Evolutionary conservation across 1,140 invertebrate species (phyloP).

Genomic region (Telenomus remus): DNA sequence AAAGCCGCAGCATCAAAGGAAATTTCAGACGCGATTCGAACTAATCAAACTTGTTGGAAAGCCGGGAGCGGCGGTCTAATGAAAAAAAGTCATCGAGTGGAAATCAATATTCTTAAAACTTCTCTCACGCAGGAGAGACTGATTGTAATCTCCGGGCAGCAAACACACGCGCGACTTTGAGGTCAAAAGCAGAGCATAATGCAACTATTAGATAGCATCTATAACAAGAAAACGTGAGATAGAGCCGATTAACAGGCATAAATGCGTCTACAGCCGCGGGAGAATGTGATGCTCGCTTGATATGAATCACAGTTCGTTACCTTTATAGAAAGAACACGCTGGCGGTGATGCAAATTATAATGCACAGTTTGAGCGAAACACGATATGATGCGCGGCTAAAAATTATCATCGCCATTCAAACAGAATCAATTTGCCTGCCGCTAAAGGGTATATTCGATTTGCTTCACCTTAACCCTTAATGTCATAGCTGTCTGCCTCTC

Average conservation of each 20-base stretch:
- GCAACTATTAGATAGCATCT: slow-evolving; percentile 51
- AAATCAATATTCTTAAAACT: slow-evolving; percentile 40
- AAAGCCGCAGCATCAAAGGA: background rate
- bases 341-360: slow-evolving; percentile 45
- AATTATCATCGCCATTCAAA: slow-evolving; percentile 44
- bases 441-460: slow-evolving; percentile 50
- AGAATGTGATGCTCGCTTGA: slow-evolving; percentile 44
- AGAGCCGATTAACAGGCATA: slow-evolving; percentile 50
- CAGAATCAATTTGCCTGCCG: slow-evolving; percentile 41
- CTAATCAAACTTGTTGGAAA: slow-evolving; percentile 1
- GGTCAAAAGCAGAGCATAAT: slow-evolving; percentile 51
- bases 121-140: slow-evolving; percentile 17
- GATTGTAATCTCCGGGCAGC: slow-evolving; percentile 44
- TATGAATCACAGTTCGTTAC: slow-evolving; percentile 54
- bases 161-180: slow-evolving; percentile 50
- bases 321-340: slow-evolving; percentile 42
- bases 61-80: slow-evolving; percentile 4
- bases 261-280: slow-evolving; percentile 36
- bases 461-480: slow-evolving; percentile 45
- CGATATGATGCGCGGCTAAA: slow-evolving; percentile 15
- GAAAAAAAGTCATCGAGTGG: slow-evolving; percentile 19
- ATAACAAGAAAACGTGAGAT: slow-evolving; percentile 50
- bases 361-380: slow-evolving; percentile 36
- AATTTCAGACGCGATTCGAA: background rate
- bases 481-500: slow-evolving; percentile 6